These are phyloP conservation scores for Loris lydekkerianus DNA, from an alignment of 2,797 vertebrate species.

Conservation along the genomic window DNA sequence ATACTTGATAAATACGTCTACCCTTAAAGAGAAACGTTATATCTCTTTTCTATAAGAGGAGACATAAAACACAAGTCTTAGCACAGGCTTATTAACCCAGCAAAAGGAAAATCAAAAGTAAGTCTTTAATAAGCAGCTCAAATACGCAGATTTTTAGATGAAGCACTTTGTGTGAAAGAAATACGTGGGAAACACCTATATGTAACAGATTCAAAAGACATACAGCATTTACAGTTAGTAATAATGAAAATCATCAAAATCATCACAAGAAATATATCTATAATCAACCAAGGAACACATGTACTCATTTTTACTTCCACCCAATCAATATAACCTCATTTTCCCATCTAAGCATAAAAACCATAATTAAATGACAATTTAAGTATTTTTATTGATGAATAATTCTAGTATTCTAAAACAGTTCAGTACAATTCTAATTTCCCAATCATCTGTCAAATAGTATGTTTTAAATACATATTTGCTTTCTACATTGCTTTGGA, in stretches of 20 bases:
- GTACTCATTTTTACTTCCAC: slow-evolving; percentile 54
- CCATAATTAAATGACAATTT: slow-evolving; percentile 45
- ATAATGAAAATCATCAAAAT: slow-evolving; percentile 56
- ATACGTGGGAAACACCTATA: slow-evolving; percentile 7
- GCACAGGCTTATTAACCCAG: not conserved
- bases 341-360: slow-evolving; percentile 60
- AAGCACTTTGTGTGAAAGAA: slow-evolving; percentile 48
- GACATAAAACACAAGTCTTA: slow-evolving; percentile 45
- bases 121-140: not conserved
- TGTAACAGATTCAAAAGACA: slow-evolving; percentile 36
- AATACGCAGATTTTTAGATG: slow-evolving; percentile 33
- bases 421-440: not conserved
- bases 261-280: slow-evolving; percentile 44
- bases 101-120: slow-evolving; percentile 28
- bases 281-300: slow-evolving; percentile 26
- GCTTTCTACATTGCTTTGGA: slow-evolving; percentile 27
- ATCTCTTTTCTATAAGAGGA: slow-evolving; percentile 25
- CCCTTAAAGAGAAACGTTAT: not conserved
- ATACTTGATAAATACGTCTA: slow-evolving; percentile 23
- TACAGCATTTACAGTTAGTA: not conserved
- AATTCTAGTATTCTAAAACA: slow-evolving; percentile 54
- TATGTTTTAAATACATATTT: not conserved
- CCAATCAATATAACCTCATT: slow-evolving; percentile 32
- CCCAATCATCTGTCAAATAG: not conserved
- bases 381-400: slow-evolving; percentile 38